Evolutionary conservation across 2,113 vertebrate genomes (phyloP).

Genomic region (Ondatra zibethicus): DNA sequence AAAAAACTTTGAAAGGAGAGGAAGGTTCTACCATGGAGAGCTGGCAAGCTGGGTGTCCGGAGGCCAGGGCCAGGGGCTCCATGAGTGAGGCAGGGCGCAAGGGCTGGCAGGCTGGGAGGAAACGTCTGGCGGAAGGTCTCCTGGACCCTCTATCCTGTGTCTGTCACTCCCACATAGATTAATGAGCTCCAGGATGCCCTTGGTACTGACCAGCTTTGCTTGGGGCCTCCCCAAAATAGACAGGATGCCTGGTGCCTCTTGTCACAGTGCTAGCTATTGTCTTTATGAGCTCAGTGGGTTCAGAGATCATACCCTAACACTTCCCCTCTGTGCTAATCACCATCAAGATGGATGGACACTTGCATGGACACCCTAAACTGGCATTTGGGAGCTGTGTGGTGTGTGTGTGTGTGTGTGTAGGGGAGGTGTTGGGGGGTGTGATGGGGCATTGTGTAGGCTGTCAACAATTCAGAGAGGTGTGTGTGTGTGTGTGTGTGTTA

Average conservation of each 20-base stretch:
- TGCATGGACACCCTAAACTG: slow-evolving; percentile 59
- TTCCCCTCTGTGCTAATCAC: slow-evolving; percentile 88
- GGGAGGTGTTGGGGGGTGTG: not conserved
- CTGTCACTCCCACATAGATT: slow-evolving; percentile 88
- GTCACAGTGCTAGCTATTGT: slow-evolving; percentile 88
- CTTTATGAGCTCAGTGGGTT: slow-evolving; percentile 88
- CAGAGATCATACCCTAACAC: slow-evolving; percentile 87
- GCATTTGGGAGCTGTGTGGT: not conserved
- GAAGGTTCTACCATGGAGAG: slow-evolving; percentile 79
- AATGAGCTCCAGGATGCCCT: slow-evolving; percentile 88
- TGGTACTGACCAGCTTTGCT: slow-evolving; percentile 77
- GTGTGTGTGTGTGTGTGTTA: not conserved
- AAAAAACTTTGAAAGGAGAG: slow-evolving; percentile 85
- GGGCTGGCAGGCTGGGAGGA: slow-evolving; percentile 76
- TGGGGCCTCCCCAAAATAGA: slow-evolving; percentile 88
- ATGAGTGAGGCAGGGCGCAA: slow-evolving; percentile 62
- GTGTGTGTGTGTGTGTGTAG: not conserved
- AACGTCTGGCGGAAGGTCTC: slow-evolving; percentile 86
- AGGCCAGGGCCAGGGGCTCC: slow-evolving; percentile 85
- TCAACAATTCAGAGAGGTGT: not conserved
- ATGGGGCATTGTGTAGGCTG: not conserved
- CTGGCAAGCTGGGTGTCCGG: slow-evolving; percentile 81
- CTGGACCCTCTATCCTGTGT: slow-evolving; percentile 88
- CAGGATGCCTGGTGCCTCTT: slow-evolving; percentile 83
- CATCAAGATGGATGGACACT: slow-evolving; percentile 80